Conservation (phyloP, 2,888 invertebrate species). For the Xanthia icteritia region DNA sequence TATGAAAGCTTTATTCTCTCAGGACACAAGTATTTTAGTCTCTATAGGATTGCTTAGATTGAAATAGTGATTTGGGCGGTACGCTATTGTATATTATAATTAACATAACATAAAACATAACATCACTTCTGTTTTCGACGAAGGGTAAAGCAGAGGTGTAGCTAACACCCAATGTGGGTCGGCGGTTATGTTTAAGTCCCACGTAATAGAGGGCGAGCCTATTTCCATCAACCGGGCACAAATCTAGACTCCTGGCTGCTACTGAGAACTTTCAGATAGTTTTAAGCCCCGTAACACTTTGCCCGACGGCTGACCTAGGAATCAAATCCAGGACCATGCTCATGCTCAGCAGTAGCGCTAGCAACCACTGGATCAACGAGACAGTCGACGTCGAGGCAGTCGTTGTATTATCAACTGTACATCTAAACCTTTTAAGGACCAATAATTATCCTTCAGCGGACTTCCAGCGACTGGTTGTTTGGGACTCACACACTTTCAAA, state of each 20-base stretch:
- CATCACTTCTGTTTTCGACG: neutral
- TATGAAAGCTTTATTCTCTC: neutral
- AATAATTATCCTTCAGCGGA: no score
- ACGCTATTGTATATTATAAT: neutral
- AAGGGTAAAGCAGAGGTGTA: neutral
- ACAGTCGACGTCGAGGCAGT: neutral
- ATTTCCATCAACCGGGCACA: neutral
- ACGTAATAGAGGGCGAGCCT: neutral
- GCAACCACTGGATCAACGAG: no score
- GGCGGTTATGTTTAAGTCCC: no score
- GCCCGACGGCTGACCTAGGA: neutral
- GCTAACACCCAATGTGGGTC: neutral
- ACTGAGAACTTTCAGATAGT: neutral
- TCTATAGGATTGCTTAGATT: neutral
- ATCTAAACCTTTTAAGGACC: neutral
- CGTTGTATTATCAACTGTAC: neutral
- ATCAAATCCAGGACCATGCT: neutral
- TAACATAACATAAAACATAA: neutral
- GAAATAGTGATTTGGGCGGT: neutral
- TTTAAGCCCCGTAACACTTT: neutral
- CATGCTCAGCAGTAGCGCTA: neutral
- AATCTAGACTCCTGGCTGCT: no score
- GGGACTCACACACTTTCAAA: neutral
- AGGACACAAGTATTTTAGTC: neutral
- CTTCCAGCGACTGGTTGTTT: neutral